Conservation (phyloP, 1,140 invertebrate species). For the Eciton burchellii region DNA sequence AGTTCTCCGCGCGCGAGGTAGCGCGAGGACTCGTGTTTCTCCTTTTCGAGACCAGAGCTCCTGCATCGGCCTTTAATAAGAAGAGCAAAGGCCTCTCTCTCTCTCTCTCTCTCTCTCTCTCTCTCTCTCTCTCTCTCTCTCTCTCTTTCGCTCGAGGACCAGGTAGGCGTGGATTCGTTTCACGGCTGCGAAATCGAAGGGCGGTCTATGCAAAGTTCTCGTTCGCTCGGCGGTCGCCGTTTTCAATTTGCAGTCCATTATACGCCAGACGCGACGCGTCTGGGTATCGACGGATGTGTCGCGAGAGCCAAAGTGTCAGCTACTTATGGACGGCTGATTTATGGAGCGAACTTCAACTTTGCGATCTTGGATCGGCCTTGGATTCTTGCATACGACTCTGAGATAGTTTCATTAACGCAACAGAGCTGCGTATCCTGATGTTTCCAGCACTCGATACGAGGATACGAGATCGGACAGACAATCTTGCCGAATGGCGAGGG, state of each 20-base stretch:
- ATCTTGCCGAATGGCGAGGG: too few species aligned
- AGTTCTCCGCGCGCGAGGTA: constrained; percentile 1
- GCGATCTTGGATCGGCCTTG: too few species aligned
- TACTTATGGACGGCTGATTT: constrained; percentile 30
- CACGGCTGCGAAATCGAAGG: constrained; percentile 62
- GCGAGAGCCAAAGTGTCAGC: constrained; percentile 51
- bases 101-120: too few species aligned
- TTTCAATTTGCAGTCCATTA: constrained; percentile 59
- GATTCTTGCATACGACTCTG: too few species aligned
- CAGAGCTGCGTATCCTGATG: too few species aligned
- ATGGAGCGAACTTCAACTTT: constrained; percentile 15
- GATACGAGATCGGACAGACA: too few species aligned
- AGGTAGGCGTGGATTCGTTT: constrained; percentile 72
- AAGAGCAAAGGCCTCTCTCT: constrained; percentile 56
- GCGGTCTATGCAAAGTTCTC: constrained; percentile 48
- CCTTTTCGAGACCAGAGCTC: constrained; percentile 47
- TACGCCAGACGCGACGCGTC: constrained; percentile 27
- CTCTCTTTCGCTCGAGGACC: constrained; percentile 24
- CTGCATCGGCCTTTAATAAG: constrained; percentile 66
- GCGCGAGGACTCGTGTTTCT: constrained; percentile 38
- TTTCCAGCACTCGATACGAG: too few species aligned
- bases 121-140: too few species aligned
- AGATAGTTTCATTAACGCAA: too few species aligned
- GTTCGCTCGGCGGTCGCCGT: constrained; percentile 19
- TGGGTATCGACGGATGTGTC: constrained; percentile 19